Conservation (phyloP, 2,797 vertebrate genomes). For the Caiman crocodilus region DNA sequence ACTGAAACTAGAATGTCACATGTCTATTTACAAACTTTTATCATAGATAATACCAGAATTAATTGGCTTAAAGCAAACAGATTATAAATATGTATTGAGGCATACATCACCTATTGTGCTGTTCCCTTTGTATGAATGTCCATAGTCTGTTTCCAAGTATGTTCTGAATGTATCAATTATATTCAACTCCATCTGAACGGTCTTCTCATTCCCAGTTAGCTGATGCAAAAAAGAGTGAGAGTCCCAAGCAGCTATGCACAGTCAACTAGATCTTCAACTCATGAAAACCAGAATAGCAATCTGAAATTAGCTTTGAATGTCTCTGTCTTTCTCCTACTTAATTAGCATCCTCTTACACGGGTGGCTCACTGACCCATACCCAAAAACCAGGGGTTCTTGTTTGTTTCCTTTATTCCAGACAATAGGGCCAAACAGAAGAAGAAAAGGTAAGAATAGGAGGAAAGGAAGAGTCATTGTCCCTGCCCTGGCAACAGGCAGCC, state of each 20-base stretch:
- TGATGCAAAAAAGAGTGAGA: neutral
- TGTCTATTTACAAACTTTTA: neutral
- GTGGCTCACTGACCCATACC: too few species aligned
- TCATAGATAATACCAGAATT: constrained; percentile 11
- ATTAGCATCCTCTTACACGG: neutral
- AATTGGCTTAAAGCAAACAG: neutral
- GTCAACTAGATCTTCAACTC: neutral
- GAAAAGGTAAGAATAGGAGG: neutral
- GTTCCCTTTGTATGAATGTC: neutral
- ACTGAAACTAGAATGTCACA: neutral
- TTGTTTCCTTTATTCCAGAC: neutral
- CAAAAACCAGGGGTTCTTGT: neutral
- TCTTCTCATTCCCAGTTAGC: neutral
- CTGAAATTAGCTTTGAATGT: neutral
- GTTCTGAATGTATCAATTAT: neutral
- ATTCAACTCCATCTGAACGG: neutral
- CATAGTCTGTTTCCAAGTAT: neutral
- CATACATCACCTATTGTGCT: neutral
- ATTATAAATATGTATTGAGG: neutral
- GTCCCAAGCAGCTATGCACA: neutral
- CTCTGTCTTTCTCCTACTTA: fast-evolving
- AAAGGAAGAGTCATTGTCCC: neutral
- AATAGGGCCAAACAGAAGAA: neutral
- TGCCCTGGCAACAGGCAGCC: too few species aligned
- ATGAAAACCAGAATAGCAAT: fast-evolving